These are phyloP conservation scores for Drosophila erecta DNA, from an alignment of 1,140 invertebrate species.

Conservation along the genomic window DNA sequence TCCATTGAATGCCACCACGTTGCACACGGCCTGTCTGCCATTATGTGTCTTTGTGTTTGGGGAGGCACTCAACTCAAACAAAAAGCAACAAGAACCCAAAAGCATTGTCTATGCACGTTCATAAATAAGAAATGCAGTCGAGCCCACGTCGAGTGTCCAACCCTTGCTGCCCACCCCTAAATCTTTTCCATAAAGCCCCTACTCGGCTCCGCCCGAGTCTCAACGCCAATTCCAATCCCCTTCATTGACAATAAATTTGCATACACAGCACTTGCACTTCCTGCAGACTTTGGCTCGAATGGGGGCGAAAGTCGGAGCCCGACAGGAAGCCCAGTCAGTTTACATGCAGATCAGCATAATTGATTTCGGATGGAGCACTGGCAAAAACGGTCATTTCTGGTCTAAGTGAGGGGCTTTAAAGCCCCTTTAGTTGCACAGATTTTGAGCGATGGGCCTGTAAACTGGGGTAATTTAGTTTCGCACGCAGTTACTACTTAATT, in stretches of 20 bases:
- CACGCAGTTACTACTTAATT: no score
- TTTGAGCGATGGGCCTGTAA: neutral
- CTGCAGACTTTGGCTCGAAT: constrained; percentile 8
- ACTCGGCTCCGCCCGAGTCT: neutral
- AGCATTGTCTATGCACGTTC: constrained; percentile 80
- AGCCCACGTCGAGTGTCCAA: constrained; percentile 39
- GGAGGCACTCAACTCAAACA: constrained; percentile 51
- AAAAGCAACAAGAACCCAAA: constrained; percentile 42
- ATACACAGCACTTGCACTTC: constrained; percentile 75
- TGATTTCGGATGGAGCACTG: constrained; percentile 71
- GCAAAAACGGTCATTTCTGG: constrained; percentile 13
- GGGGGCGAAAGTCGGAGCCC: constrained; percentile 19
- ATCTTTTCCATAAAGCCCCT: neutral
- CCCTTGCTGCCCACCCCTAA: constrained; percentile 7
- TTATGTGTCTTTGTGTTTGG: constrained; percentile 20
- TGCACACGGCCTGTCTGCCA: constrained; percentile 23
- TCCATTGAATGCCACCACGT: constrained; percentile 74
- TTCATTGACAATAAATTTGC: constrained; percentile 81
- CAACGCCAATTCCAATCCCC: constrained; percentile 31
- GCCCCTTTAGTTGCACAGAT: neutral
- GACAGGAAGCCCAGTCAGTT: constrained; percentile 69
- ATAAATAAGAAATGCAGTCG: constrained; percentile 81
- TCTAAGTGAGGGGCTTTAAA: neutral
- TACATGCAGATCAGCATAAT: constrained; percentile 84
- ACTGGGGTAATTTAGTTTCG: no score